phyloP scores from a whole-genome alignment of 2,113 vertebrate species.

The Danionella cerebrum region DNA sequence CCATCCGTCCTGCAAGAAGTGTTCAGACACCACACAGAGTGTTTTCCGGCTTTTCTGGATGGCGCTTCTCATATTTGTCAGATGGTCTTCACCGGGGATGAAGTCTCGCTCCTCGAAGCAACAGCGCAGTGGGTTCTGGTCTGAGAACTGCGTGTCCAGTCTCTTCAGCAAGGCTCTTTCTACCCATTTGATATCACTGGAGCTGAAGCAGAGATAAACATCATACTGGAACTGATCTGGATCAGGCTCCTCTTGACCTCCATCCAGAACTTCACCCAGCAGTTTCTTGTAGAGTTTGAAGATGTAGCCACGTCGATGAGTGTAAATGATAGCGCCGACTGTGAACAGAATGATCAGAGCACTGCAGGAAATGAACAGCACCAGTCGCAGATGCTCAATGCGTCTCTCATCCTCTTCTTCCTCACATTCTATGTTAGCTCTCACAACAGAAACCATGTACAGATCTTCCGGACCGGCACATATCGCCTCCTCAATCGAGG shows the following conservation, averaged over 20 bases:
- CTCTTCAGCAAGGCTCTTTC: constrained; percentile 70
- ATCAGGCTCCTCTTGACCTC: background rate
- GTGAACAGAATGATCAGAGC: constrained; percentile 36
- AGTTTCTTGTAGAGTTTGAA: constrained; percentile 70
- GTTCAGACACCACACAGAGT: constrained; percentile 75
- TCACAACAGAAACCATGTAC: constrained; percentile 44
- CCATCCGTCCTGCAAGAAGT: constrained; percentile 86
- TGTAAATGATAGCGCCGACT: constrained; percentile 40
- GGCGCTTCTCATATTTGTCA: constrained; percentile 75
- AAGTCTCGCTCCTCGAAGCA: constrained; percentile 92
- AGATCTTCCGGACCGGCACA: constrained; percentile 64
- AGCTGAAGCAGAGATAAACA: constrained; percentile 78
- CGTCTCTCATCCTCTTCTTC: constrained; percentile 53
- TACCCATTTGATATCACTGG: constrained; percentile 79
- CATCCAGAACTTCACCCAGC: constrained; percentile 42
- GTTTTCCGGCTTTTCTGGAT: constrained; percentile 80
- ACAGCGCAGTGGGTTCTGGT: constrained; percentile 68
- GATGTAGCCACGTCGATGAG: constrained; percentile 59
- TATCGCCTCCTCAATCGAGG: constrained; percentile 43
- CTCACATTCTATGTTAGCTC: constrained; percentile 45
- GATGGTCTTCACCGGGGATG: constrained; percentile 75
- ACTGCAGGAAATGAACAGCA: constrained; percentile 56
- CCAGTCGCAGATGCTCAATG: constrained; percentile 50
- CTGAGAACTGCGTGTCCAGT: constrained; percentile 74
- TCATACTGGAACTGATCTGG: constrained; percentile 60